Evolutionary conservation across 1,140 invertebrate genomes (phyloP), one percentile per base, ranked within the genome.

Genomic region (Neocloeon triangulifer): DNA sequence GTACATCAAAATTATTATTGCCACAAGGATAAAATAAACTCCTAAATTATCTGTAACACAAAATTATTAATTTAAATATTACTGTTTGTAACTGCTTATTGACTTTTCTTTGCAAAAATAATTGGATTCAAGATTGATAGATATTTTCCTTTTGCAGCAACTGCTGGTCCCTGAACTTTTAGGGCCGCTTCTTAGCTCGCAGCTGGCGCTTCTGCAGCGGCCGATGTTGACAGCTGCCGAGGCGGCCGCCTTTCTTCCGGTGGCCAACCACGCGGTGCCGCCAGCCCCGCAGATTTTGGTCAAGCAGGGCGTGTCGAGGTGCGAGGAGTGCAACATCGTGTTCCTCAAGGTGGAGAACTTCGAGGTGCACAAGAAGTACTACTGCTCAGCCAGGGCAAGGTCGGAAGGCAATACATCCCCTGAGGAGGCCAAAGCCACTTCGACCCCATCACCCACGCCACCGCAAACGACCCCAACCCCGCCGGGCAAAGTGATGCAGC

Each of bases 311-410:
- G 73, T 79, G 1, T 84, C 72, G 15, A 89, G 85, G 51, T 95
- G 88, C 55, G 73, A 81, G 43, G 86, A 94, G 43, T 95, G 88
- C 56, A 92, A 92, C 47, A 96, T 96, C 33, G 85, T 91, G 0
- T 96, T 96, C 45, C 94, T 84, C 53, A 85, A 86, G 41, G 76
- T 85, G 42, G 89, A 96, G 48, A 95, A 91, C 46, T 94, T 85
- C 43, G 54, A 88, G 12, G 74, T 86, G 2, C 89, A 95, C 48
- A 95, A 92, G 49, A 74, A 81, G 41, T 78, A 88, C 43, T 95
- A 95, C 47, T 95, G 88, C 52, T 82, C 85, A 7, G 73, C 77
- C 0, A 59, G 76, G 30, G 53, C 28, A 39, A 28, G 32, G 14
- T 14, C 14, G 2, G 2, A 8, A 2, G 27, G 19, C 10, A 18